A percentile compares a stretch with the other conserved stretches of the same genome.
Conservation (phyloP, 2,113 vertebrate genomes). For the Zapornia atra region DNA sequence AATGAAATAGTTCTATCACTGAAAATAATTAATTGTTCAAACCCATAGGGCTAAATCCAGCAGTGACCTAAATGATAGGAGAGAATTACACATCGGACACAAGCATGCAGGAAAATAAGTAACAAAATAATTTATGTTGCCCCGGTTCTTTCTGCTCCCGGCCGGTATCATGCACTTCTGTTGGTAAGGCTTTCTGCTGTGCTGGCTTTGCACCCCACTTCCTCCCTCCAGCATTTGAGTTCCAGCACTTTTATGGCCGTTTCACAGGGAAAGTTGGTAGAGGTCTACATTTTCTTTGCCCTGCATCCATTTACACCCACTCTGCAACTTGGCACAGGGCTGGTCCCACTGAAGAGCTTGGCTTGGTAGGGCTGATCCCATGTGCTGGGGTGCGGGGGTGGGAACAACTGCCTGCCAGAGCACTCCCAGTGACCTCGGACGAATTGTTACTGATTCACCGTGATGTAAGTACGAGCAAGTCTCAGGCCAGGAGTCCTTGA, state of each 20-base stretch:
- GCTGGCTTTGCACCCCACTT: background rate
- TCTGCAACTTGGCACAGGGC: background rate
- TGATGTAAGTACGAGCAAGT: background rate
- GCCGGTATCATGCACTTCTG: background rate
- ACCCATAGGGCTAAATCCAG: constrained; percentile 44
- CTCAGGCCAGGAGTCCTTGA: background rate
- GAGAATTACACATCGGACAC: background rate
- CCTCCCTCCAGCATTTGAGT: background rate
- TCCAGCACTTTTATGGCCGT: background rate
- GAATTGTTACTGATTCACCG: background rate
- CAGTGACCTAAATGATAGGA: constrained; percentile 7
- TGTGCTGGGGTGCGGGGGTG: accelerated
- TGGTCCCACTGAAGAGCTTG: background rate
- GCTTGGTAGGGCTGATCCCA: accelerated
- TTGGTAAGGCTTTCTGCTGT: background rate
- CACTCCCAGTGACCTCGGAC: background rate
- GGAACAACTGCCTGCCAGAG: background rate
- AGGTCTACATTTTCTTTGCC: background rate
- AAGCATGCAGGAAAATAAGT: background rate
- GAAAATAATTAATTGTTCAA: constrained; percentile 68
- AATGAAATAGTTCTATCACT: constrained; percentile 43
- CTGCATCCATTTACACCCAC: background rate
- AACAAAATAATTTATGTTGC: background rate
- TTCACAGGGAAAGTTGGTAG: background rate
- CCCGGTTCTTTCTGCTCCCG: background rate